These are phyloP conservation scores for Piliocolobus tephrosceles DNA, from an alignment of 2,113 vertebrate species.

Conservation along the genomic window DNA sequence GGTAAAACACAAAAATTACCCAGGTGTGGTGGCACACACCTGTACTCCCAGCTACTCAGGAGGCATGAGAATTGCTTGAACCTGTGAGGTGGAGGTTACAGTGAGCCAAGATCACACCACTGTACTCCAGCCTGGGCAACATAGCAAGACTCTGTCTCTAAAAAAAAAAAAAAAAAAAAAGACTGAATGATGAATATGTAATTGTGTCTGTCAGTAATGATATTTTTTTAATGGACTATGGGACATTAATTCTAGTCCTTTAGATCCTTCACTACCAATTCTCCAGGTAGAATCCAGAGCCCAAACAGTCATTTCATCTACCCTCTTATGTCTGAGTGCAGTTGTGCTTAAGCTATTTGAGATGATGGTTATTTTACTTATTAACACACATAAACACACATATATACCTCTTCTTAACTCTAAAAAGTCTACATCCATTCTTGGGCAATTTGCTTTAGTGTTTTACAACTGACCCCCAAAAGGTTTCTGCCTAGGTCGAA, in stretches of 20 bases:
- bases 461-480: background rate
- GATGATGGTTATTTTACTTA: background rate
- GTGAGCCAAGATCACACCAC: no score
- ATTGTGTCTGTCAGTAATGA: constrained; percentile 36
- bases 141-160: no score
- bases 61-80: no score
- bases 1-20: no score
- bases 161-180: no score
- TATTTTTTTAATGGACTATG: constrained; percentile 34
- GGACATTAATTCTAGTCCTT: constrained; percentile 35
- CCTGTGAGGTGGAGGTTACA: no score
- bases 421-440: background rate
- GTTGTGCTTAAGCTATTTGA: background rate
- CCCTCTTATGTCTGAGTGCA: background rate
- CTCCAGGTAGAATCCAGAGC: background rate
- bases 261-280: background rate
- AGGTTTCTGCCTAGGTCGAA: background rate
- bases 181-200: background rate
- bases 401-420: background rate
- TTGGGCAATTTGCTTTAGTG: background rate
- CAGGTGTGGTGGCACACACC: no score
- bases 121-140: no score
- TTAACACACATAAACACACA: background rate
- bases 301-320: background rate
- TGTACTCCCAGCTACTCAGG: no score